Conservation (phyloP, 2,113 vertebrate species). For the Mugil cephalus region DNA sequence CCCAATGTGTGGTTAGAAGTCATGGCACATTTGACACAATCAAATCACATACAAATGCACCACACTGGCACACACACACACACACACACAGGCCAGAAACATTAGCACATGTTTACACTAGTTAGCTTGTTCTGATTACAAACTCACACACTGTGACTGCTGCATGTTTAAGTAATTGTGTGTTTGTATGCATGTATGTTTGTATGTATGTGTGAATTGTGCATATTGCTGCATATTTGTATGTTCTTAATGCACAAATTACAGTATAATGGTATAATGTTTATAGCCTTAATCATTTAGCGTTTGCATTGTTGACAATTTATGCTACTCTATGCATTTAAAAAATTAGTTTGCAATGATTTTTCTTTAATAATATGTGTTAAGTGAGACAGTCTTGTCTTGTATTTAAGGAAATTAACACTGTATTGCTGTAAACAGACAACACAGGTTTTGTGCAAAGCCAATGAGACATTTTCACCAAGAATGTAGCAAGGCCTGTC, state of each 20-base stretch:
- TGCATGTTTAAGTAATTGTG: conserved; percentile 9
- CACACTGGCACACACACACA: background rate
- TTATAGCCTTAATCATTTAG: no score
- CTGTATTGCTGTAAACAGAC: no score
- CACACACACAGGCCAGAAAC: conserved; percentile 20
- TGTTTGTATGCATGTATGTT: background rate
- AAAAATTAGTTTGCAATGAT: no score
- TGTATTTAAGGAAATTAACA: no score
- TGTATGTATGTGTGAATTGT: background rate
- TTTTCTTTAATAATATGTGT: no score
- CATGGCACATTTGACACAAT: conserved; percentile 53
- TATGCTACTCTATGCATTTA: no score
- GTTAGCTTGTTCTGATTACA: conserved; percentile 41
- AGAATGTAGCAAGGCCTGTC: no score
- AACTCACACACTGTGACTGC: conserved; percentile 19
- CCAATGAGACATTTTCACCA: no score
- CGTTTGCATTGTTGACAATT: no score
- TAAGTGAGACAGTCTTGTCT: no score
- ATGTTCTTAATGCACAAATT: background rate
- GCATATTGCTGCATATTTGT: background rate
- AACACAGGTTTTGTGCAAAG: no score
- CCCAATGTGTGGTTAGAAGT: conserved; percentile 50
- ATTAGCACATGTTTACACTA: conserved; percentile 40
- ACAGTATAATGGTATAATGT: no score
- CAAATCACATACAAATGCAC: conserved; percentile 5